Base-by-base conservation (phyloP, 2,797 vertebrate genomes). In the Argyrosomus regius region DNA sequence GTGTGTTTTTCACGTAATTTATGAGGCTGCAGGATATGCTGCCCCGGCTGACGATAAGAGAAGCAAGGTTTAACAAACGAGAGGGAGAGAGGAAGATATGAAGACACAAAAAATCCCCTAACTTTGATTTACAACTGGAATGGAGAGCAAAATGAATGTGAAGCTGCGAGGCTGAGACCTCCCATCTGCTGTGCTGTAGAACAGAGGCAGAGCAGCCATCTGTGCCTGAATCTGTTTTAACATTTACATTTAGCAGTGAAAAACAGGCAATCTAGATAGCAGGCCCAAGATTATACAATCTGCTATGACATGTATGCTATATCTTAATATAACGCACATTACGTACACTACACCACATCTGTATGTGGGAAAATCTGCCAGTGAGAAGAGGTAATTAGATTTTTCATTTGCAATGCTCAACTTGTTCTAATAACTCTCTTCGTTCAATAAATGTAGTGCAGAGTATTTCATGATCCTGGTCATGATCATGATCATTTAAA, bases 121-220 rank as follows among this genome's bases (percentile, higher is more conserved):
- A 91, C 91, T 92, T 90, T 93, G 88, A 94, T 94, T 94, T 95
- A 93, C 93, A 93, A 90, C 91, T 91, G 89, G 91, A 92, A 92
- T 80, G 78, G 86, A 90, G 87, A 92, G 87, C 82, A 86, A 88
- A 94, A 93, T 90, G 77, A 91, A 93, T 92, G 86, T 63, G 87
- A 84, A 86, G 83, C 90, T 88, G 86, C 88, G 92, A 91, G 91
- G 93, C 91, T 84, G 88, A 94, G 91, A 89, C 88, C 91, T 77
- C 88, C 93, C 94, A 95, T 96, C 95, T 95, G 95, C 90, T 88
- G 81, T 63, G 74, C 87, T 91, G 90, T 75, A 93, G 91, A 88
- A 87, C 87, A 88, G 88, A 86, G 81, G 84, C 81, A 80, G 77
- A 80, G 85, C 78, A 72, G 86, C 93, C 93, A 94, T 94, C 94